A percentile compares a stretch with the other conserved stretches of the same genome.
Evolutionary conservation across 2,888 invertebrate genomes (phyloP).

Genomic region (Heteromyza rotundicornis): DNA sequence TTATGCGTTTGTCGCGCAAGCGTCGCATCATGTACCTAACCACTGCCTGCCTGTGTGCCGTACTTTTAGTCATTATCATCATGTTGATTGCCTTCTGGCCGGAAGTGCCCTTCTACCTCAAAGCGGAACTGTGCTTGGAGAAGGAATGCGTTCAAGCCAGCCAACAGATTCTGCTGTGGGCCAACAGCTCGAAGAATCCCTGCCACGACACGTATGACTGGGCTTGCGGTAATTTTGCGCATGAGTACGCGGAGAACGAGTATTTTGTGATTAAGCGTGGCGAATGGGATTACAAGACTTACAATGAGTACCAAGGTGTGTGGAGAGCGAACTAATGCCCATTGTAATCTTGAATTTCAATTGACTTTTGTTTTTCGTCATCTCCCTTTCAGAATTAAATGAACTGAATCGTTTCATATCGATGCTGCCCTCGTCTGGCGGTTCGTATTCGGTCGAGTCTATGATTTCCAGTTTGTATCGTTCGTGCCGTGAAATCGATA

Average conservation of each 20-base stretch:
- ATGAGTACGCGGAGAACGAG: constrained; percentile 54
- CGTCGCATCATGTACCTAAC: constrained; percentile 56
- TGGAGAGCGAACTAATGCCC: neutral
- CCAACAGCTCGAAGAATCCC: constrained; percentile 55
- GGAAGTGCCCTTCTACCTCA: constrained; percentile 58
- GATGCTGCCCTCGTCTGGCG: constrained; percentile 53
- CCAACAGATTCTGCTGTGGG: constrained; percentile 59
- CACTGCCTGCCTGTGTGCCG: constrained; percentile 56
- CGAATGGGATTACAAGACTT: constrained; percentile 60
- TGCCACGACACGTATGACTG: constrained; percentile 60
- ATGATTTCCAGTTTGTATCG: constrained; percentile 57
- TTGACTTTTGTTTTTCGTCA: neutral
- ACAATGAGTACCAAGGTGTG: constrained; percentile 60
- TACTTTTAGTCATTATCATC: constrained; percentile 55
- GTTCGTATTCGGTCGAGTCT: constrained; percentile 56
- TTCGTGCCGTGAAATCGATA: constrained; percentile 58
- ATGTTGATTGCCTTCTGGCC: constrained; percentile 60
- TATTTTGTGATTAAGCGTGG: constrained; percentile 60
- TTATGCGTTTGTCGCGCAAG: constrained; percentile 56
- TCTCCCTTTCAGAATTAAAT: constrained; percentile 46
- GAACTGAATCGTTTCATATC: constrained; percentile 60
- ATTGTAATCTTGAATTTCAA: neutral
- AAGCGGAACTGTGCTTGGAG: constrained; percentile 57
- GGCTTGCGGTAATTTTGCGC: constrained; percentile 60
- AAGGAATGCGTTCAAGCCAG: constrained; percentile 59